A percentile compares a stretch with the other conserved stretches of the same genome.
Evolutionary conservation across 2,797 vertebrate species (phyloP).

Genomic region (Gadopsis marmoratus): DNA sequence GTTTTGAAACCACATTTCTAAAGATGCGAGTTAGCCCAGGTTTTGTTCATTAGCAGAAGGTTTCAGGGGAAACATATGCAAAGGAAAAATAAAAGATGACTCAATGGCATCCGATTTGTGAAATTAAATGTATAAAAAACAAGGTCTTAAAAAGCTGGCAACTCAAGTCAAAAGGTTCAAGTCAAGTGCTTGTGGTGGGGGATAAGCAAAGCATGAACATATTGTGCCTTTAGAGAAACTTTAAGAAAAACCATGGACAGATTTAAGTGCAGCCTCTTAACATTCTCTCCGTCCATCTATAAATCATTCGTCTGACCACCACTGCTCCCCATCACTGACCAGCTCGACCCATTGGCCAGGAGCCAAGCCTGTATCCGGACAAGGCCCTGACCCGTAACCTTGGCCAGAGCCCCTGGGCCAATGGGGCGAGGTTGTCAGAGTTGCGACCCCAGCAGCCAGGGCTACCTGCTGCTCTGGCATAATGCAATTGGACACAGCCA

Average conservation of each 20-base stretch:
- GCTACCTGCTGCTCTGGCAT: conserved; percentile 96
- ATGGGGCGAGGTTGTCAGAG: conserved; percentile 82
- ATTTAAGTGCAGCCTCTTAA: conserved; percentile 69
- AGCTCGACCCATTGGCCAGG: conserved; percentile 83
- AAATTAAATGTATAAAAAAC: conserved; percentile 50
- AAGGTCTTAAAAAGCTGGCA: conserved; percentile 41
- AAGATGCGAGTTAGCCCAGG: conserved; percentile 65
- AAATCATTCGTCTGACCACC: conserved; percentile 83
- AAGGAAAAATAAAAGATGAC: conserved; percentile 58
- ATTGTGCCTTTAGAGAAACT: conserved; percentile 63
- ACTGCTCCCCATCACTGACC: conserved; percentile 64
- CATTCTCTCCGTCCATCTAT: conserved; percentile 80
- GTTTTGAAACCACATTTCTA: conserved; percentile 72
- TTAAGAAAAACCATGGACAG: conserved; percentile 43
- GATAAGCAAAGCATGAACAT: conserved; percentile 60
- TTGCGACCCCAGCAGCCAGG: conserved; percentile 85
- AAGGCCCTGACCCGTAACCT: conserved; percentile 91
- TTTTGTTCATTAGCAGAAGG: conserved; percentile 76
- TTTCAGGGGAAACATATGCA: conserved; percentile 69
- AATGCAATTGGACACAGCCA: conserved; percentile 94
- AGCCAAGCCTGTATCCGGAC: conserved; percentile 86
- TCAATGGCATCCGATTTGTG: conserved; percentile 62
- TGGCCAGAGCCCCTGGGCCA: conserved; percentile 83
- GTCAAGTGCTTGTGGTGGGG: conserved; percentile 47
- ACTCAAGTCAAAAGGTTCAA: conserved; percentile 37